Evolutionary conservation across 92 coral and sea anemone genomes (phyloP).

Genomic region (Umimayanthus kanabou): DNA sequence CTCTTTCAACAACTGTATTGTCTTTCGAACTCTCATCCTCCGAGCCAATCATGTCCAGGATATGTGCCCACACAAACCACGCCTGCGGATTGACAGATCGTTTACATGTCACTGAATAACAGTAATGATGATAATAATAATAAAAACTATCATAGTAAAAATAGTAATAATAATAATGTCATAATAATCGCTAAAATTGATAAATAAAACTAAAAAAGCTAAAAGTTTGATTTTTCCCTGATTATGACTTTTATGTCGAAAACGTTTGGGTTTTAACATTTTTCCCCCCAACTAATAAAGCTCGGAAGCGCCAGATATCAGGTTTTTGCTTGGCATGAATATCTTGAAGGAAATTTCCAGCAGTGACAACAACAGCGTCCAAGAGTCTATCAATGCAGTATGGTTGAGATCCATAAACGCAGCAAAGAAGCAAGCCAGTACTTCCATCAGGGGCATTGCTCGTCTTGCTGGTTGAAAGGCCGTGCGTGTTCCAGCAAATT

Average conservation of each 20-base stretch:
- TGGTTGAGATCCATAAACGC: conserved; percentile 29
- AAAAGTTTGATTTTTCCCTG: too few relatives aligned
- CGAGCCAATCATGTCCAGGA: conserved; percentile 20
- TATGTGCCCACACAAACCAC: conserved; percentile 43
- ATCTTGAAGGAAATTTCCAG: conserved; percentile 23
- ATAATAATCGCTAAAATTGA: too few relatives aligned
- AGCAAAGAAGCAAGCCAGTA: conserved; percentile 30
- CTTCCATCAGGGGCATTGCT: conserved; percentile 36
- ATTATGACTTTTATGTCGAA: too few relatives aligned
- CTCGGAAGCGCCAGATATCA: not conserved
- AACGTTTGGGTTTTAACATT: too few relatives aligned
- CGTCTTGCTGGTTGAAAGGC: conserved; percentile 37
- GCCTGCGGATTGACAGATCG: not conserved
- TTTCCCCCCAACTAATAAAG: conserved; percentile 18
- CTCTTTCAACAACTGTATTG: not conserved
- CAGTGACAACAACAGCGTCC: not conserved
- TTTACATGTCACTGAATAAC: not conserved
- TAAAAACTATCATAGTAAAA: not conserved
- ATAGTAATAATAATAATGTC: too few relatives aligned
- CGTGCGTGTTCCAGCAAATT: conserved; percentile 50
- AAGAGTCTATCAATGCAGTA: conserved; percentile 24
- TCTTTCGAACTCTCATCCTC: not conserved
- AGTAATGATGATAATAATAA: not conserved
- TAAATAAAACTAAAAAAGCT: too few relatives aligned
- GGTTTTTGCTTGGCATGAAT: conserved; percentile 1